Base-by-base conservation (phyloP, 2,888 invertebrate genomes). In the Lottia scabra region DNA sequence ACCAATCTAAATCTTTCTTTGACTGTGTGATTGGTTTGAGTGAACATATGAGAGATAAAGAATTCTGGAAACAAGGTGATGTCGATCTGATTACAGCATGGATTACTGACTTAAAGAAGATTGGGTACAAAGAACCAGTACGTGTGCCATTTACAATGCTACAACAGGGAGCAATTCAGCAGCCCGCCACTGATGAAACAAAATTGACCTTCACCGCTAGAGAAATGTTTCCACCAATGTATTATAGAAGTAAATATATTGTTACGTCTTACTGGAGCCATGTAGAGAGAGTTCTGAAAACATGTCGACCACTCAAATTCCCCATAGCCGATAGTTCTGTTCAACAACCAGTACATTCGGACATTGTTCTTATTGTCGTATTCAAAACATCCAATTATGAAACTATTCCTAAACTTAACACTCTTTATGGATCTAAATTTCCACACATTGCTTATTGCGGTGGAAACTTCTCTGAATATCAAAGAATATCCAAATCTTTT, bases 21-120 rank as follows among this genome's bases (percentile, higher is more conserved):
- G 63, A 67, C 23, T 82, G 80, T 72, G 73, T 76, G n/a, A 70
- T 69, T 65, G 68, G 75, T 26, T 66, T 79, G n/a, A 71, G 75
- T 4, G 66, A 62, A 8, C 70, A 75, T 62, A 69, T 82, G 70
- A 76, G 70, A 19, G 26, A 26, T 12, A 62, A 63, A 8, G 78
- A 73, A 16, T 68, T 68, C 48, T 64, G 63, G 65, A 46, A 43
- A 43, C 15, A 65, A 15, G n/a, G 19, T 2, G 72, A 72, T 43
- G 63, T 56, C 3, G 23, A 43, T 3, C 23, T 48, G 15, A 38
- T 65, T 1, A 46, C 46, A 19, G 27, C 27, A 38, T 72, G 72
- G 72, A 12, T 72, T 5, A 27, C 19, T 6, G 72, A 72, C 26
- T 44, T 72, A 19, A 2, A 19, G 8, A 15, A 15, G 15, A 16